Evolutionary conservation across 2,113 vertebrate species (phyloP), one percentile per base, ranked within the genome.

Genomic region (Microcebus tavaratra): DNA sequence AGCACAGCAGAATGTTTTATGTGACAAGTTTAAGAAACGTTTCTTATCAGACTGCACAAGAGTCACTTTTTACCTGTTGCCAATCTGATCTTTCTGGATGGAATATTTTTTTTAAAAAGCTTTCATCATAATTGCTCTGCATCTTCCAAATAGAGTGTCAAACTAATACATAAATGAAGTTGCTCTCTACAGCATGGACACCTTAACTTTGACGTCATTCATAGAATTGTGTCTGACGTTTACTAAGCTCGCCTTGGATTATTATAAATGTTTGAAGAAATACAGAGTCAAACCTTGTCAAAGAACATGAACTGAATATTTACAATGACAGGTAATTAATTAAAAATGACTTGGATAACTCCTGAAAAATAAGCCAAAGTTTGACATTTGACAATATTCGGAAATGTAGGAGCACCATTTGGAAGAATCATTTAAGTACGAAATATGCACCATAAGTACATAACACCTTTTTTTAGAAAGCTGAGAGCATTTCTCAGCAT

Each of bases 11-110:
- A 96, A 96, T 78, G 68, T 72, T 96, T 96, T 57, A 45, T 91
- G n/a, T 95, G 91, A 93, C 91, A 95, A 76, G 80, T 93, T 86
- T 59, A 95, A 86, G 90, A 94, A 95, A 91, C 61, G 5, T 91
- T 96, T 84, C 93, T 84, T 90, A 90, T 84, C 80, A 93, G 36
- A 67, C 8, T 36, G 8, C 75, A 80, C 83, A 70, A 67, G 36
- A 85, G 61, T 92, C 79, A 50, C 25, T 81, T 94, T 79, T 70
- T 34, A 93, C 57, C 91, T 90, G 45, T 63, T 92, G 36, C 45
- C 85, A 88, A 84, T 85, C 63, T 82, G 31, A 94, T 93, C 27
- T 81, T 31, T 39, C 25, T 68, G 29, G 55, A 73, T 65, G 61
- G 42, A 95, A 68, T 83, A 55, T 83, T 95, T 94, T 90, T 86